Percentiles rank a stretch among this genome's conserved stretches.
Conservation (phyloP, 2,113 vertebrate genomes). For the Nothocercus julius region DNA sequence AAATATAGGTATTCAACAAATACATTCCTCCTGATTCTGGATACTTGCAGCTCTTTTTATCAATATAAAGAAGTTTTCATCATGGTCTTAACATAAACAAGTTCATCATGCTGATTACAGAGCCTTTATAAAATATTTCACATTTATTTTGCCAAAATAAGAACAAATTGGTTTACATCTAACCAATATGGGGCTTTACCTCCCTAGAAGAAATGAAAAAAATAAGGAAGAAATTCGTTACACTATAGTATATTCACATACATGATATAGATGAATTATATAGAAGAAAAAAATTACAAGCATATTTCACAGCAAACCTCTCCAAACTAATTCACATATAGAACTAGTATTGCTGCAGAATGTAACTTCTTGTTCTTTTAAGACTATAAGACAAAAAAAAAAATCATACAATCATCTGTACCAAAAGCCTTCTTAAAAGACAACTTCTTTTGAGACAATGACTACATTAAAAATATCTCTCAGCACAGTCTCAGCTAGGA, state of each 20-base stretch:
- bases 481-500: background rate
- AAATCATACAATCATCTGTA: background rate
- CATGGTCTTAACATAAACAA: background rate
- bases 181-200: background rate
- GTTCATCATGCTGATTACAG: background rate
- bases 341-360: background rate
- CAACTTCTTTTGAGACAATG: background rate
- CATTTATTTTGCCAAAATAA: background rate
- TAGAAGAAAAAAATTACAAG: background rate
- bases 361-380: background rate
- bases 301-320: background rate
- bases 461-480: background rate
- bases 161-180: background rate
- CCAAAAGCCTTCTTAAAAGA: background rate
- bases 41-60: background rate
- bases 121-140: background rate
- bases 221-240: background rate
- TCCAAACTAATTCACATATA: background rate
- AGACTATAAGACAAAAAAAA: background rate
- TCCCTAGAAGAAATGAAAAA: background rate
- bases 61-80: background rate
- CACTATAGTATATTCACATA: background rate
- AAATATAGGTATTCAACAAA: background rate
- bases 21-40: background rate
- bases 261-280: too few species aligned